phyloP scores from a whole-genome alignment of 1,140 invertebrate genomes.

The Littorina saxatilis region DNA sequence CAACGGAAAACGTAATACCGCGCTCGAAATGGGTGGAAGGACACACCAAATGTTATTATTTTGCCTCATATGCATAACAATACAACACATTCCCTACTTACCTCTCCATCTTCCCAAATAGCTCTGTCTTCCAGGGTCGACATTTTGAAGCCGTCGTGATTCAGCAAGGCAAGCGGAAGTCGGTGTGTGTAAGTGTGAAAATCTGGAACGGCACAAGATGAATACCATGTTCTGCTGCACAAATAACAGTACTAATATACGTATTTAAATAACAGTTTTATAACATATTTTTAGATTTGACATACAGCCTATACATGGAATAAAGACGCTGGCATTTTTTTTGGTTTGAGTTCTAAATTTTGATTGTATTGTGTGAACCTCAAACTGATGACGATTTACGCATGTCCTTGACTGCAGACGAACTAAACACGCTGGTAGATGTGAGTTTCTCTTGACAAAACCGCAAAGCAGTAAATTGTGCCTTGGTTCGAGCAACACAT shows the following conservation, averaged over 20 bases:
- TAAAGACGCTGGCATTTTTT: too few species aligned
- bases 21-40: neutral
- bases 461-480: too few species aligned
- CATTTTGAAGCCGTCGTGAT: constrained; percentile 57
- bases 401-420: neutral
- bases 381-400: constrained; percentile 11
- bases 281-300: neutral
- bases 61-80: neutral
- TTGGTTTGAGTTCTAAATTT: too few species aligned
- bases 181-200: neutral
- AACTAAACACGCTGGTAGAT: too few species aligned
- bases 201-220: neutral
- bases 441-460: too few species aligned
- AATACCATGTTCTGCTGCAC: too few species aligned
- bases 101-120: constrained; percentile 92
- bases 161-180: constrained; percentile 40
- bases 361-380: neutral
- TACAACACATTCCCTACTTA: too few species aligned
- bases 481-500: too few species aligned
- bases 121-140: constrained; percentile 88
- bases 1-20: neutral
- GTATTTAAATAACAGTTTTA: neutral
- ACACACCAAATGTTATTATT: neutral
- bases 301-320: neutral
- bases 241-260: neutral